Percentiles rank a stretch among this genome's conserved stretches.
Conservation (phyloP, 2,888 invertebrate genomes). For the Lasiommata megera region DNA sequence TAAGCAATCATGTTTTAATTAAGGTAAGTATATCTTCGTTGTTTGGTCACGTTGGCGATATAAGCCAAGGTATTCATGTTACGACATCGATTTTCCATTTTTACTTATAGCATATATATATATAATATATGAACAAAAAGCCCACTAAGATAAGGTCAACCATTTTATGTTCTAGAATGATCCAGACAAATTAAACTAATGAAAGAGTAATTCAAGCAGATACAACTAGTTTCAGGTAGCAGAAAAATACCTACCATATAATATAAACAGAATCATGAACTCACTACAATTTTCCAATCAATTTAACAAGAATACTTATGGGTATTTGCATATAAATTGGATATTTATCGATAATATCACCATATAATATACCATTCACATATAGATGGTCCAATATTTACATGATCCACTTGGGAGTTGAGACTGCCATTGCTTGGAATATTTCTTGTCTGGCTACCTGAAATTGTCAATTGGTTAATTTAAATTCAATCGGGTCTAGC, state of each 20-base stretch:
- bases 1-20: no score
- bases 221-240: no score
- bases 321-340: slow-evolving; percentile 25
- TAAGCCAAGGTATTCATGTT: no score
- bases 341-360: slow-evolving; percentile 15
- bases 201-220: no score
- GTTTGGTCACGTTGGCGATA: no score
- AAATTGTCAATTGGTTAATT: slow-evolving; percentile 9
- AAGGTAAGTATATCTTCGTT: no score
- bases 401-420: slow-evolving; percentile 15
- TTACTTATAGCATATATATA: no score
- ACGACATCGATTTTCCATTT: no score
- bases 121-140: no score
- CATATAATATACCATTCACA: slow-evolving; percentile 20
- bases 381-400: slow-evolving; percentile 24
- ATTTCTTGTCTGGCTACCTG: slow-evolving; percentile 8
- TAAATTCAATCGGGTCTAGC: slow-evolving; percentile 1
- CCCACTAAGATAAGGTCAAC: no score
- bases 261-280: background rate
- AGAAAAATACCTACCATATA: background rate
- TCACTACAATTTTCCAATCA: slow-evolving; percentile 4
- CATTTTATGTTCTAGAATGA: no score
- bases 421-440: slow-evolving; percentile 17
- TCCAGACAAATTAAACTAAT: no score
- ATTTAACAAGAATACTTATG: slow-evolving; percentile 7